Evolutionary conservation across 2,113 vertebrate genomes (phyloP).

Genomic region (Phrynocephalus versicolor): DNA sequence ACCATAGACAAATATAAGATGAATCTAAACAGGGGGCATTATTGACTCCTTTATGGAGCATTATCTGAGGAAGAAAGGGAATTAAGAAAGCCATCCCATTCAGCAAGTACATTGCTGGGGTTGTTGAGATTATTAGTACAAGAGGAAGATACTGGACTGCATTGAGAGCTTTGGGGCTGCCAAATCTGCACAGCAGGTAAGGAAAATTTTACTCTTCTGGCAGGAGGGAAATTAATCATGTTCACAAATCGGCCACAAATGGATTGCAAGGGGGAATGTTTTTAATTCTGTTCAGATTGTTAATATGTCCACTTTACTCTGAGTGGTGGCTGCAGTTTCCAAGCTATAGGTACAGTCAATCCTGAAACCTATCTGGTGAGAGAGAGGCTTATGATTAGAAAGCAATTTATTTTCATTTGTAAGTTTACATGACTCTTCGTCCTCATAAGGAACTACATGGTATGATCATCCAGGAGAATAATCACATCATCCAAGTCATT

Average conservation of each 20-base stretch:
- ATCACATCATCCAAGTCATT: background rate
- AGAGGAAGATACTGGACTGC: constrained; percentile 30
- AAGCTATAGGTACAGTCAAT: constrained; percentile 1
- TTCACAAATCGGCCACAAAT: constrained; percentile 51
- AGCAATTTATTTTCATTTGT: constrained; percentile 46
- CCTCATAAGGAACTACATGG: background rate
- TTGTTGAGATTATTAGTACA: constrained; percentile 32
- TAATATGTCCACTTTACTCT: constrained; percentile 20
- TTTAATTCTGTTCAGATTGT: constrained; percentile 30
- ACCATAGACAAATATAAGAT: constrained; percentile 77
- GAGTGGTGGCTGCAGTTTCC: constrained; percentile 32
- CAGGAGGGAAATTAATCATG: constrained; percentile 8
- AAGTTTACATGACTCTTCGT: background rate
- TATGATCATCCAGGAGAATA: background rate
- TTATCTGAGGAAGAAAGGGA: constrained; percentile 40
- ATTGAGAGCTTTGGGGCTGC: constrained; percentile 36
- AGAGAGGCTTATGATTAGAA: constrained; percentile 22
- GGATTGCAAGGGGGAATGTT: constrained; percentile 36
- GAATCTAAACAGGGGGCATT: constrained; percentile 68
- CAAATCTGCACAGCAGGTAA: constrained; percentile 34
- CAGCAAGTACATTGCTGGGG: constrained; percentile 17
- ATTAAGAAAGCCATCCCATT: constrained; percentile 43
- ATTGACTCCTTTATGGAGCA: constrained; percentile 58
- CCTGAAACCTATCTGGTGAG: constrained; percentile 31
- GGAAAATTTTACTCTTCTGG: constrained; percentile 16